phyloP scores from a whole-genome alignment of 2,113 vertebrate genomes.

The Perca schrenkii region DNA sequence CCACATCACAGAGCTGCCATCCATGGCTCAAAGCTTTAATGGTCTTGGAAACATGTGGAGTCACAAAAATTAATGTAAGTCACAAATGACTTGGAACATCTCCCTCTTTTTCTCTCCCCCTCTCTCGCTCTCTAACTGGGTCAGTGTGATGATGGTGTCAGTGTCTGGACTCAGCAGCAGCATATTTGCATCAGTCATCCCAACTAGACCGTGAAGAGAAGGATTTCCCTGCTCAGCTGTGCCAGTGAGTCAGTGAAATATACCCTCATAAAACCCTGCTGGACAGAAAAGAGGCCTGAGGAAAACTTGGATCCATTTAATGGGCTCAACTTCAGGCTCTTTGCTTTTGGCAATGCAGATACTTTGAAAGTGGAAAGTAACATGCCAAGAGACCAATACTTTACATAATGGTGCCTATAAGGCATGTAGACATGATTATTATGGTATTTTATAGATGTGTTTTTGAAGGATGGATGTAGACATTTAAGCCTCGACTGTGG shows the following conservation, averaged over 20 bases:
- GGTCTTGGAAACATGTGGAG: conserved; percentile 43
- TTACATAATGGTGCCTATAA: conserved; percentile 28
- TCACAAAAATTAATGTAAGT: conserved; percentile 54
- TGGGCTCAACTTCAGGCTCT: conserved; percentile 62
- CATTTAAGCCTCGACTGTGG: not conserved
- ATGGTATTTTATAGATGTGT: conserved; percentile 21
- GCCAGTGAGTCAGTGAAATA: conserved; percentile 81
- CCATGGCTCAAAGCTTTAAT: conserved; percentile 31
- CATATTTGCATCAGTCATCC: conserved; percentile 84
- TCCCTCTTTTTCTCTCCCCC: conserved; percentile 9
- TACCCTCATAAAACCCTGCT: conserved; percentile 69
- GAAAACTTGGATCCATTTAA: conserved; percentile 71
- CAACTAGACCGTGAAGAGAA: conserved; percentile 83
- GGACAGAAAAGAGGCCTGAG: conserved; percentile 58
- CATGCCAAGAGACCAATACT: conserved; percentile 26
- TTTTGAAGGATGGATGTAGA: not conserved
- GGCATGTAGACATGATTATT: conserved; percentile 7
- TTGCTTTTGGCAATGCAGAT: conserved; percentile 56
- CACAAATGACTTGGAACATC: conserved; percentile 53
- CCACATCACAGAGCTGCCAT: conserved; percentile 21
- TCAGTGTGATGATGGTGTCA: conserved; percentile 79
- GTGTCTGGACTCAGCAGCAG: conserved; percentile 80
- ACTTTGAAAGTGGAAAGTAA: conserved; percentile 45
- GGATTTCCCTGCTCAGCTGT: conserved; percentile 81
- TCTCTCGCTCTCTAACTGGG: conserved; percentile 63